Evolutionary conservation across 1,140 invertebrate genomes (phyloP).

Genomic region (Druon quercuslanigerum): DNA sequence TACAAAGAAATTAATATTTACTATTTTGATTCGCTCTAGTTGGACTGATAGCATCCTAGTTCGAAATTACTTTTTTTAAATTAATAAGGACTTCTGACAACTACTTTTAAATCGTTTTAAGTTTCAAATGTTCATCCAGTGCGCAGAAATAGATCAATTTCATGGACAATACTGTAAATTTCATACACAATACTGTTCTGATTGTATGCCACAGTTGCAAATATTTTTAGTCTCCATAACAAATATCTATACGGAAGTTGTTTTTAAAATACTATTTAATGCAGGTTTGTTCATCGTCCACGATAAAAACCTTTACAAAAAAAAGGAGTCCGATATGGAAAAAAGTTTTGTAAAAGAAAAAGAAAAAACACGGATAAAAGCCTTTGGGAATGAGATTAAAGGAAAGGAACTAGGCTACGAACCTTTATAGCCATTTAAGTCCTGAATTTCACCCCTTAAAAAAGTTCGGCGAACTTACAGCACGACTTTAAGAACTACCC

Average conservation of each 20-base stretch:
- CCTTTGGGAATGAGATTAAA: slow-evolving; percentile 12
- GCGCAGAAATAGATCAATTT: no score
- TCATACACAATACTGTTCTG: no score
- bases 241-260: background rate
- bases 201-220: background rate
- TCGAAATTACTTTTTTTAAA: no score
- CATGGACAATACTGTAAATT: no score
- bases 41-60: no score
- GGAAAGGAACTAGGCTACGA: background rate
- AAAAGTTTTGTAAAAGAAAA: slow-evolving; percentile 8
- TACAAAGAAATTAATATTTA: no score
- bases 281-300: background rate
- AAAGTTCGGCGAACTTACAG: background rate
- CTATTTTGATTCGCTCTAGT: no score
- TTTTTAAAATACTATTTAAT: slow-evolving; percentile 1
- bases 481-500: slow-evolving; percentile 13
- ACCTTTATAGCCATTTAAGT: slow-evolving; percentile 8
- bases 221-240: background rate
- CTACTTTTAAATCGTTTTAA: no score
- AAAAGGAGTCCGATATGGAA: background rate
- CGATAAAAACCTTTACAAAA: slow-evolving; percentile 2
- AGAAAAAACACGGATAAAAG: background rate
- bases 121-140: no score
- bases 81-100: no score
- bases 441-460: slow-evolving; percentile 24